A percentile compares a stretch with the other conserved stretches of the same genome.
phyloP scores from a whole-genome alignment of 1,140 invertebrate genomes.

The Zophobas atratus region DNA sequence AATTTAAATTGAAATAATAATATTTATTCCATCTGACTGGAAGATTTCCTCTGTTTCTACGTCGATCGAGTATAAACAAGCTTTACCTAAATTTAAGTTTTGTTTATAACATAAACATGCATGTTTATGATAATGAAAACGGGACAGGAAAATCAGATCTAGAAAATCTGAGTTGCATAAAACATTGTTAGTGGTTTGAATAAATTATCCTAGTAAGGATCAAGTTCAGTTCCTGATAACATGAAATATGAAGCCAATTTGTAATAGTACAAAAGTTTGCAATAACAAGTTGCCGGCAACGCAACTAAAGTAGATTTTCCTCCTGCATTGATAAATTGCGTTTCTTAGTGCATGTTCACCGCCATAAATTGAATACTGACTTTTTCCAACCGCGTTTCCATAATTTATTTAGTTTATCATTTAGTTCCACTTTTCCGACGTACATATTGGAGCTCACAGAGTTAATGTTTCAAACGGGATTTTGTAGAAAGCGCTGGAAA shows the following conservation, averaged over 20 bases:
- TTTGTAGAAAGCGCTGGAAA: slow-evolving; percentile 4
- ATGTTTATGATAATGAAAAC: slow-evolving; percentile 16
- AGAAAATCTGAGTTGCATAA: not conserved
- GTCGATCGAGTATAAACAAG: slow-evolving; percentile 12
- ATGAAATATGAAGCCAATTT: too few species aligned
- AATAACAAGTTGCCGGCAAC: too few species aligned
- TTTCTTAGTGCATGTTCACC: not conserved
- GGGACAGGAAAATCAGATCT: not conserved
- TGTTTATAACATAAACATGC: slow-evolving; percentile 15
- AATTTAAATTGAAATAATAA: slow-evolving; percentile 24
- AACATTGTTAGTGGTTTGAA: too few species aligned
- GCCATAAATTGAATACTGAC: not conserved
- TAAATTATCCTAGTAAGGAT: too few species aligned
- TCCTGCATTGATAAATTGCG: too few species aligned
- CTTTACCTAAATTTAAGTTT: slow-evolving; percentile 34
- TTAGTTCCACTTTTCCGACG: slow-evolving; percentile 20
- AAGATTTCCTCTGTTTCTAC: slow-evolving; percentile 6
- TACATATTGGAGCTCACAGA: not conserved
- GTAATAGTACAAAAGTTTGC: too few species aligned
- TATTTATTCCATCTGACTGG: slow-evolving; percentile 24
- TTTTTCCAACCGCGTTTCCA: slow-evolving; percentile 2
- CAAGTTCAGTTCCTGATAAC: too few species aligned
- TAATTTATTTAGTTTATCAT: slow-evolving; percentile 9
- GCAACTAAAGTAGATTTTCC: too few species aligned
- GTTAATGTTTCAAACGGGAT: not conserved